These are phyloP conservation scores for Malurus leucopterus DNA, from an alignment of 2,797 vertebrate species.

Conservation along the genomic window DNA sequence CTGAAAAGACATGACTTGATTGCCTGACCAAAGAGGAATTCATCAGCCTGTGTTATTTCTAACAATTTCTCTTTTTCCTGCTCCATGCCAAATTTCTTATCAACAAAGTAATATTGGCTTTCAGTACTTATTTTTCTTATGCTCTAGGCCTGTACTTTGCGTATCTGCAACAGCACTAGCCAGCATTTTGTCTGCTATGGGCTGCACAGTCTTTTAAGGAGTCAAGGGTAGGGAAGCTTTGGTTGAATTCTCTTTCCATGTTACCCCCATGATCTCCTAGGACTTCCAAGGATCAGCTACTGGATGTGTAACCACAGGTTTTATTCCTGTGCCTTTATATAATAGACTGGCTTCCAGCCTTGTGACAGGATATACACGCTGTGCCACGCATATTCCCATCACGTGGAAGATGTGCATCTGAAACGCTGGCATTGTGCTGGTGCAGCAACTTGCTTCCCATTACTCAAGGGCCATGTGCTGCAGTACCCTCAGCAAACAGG, in stretches of 20 bases:
- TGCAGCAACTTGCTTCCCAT: background rate
- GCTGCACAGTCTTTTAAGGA: background rate
- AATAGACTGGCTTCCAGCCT: background rate
- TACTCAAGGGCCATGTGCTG: background rate
- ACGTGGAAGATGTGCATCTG: background rate
- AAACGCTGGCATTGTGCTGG: fast-evolving
- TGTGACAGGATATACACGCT: fast-evolving
- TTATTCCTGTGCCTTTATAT: background rate
- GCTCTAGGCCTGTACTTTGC: background rate
- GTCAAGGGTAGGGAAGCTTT: background rate
- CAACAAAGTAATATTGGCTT: background rate
- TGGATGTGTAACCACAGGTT: background rate
- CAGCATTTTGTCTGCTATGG: background rate
- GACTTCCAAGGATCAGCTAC: background rate
- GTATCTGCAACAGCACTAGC: background rate
- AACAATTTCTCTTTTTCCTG: background rate
- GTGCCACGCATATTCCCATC: background rate
- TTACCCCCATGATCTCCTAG: background rate
- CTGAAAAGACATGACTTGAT: background rate
- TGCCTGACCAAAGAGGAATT: background rate
- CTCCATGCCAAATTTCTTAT: background rate
- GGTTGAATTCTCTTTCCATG: background rate
- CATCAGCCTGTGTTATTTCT: background rate
- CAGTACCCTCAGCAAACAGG: background rate
- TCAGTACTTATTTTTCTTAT: background rate